These are phyloP conservation scores for Bucorvus abyssinicus DNA, from an alignment of 2,797 vertebrate genomes.

Conservation along the genomic window DNA sequence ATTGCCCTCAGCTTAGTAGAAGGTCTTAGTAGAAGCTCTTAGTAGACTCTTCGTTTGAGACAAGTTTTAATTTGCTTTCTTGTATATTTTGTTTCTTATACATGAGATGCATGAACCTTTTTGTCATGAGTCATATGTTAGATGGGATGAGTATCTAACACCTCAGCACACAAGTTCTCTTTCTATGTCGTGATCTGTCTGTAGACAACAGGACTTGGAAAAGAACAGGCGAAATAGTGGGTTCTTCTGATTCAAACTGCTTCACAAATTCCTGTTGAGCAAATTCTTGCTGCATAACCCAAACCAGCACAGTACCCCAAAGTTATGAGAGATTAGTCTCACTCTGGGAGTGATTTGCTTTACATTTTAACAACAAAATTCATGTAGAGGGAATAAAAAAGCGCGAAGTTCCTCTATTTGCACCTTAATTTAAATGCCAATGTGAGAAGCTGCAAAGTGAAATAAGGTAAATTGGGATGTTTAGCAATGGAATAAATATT, in stretches of 20 bases:
- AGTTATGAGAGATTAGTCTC: neutral
- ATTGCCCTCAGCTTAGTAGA: neutral
- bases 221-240: neutral
- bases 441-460: neutral
- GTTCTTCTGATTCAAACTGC: neutral
- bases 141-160: neutral
- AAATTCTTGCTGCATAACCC: neutral
- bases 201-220: neutral
- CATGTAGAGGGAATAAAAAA: neutral
- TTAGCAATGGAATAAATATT: neutral
- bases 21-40: no score
- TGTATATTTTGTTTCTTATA: neutral
- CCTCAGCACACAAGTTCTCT: neutral
- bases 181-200: neutral
- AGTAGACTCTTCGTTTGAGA: neutral
- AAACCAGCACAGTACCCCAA: neutral
- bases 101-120: neutral
- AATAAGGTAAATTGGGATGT: neutral
- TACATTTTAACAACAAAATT: neutral
- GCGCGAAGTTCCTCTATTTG: neutral
- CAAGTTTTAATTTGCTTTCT: neutral
- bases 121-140: neutral
- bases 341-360: neutral
- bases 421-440: neutral
- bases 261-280: neutral